A percentile compares a stretch with the other conserved stretches of the same genome.
Conservation (phyloP, 2,888 invertebrate species). For the Patella depressa region DNA sequence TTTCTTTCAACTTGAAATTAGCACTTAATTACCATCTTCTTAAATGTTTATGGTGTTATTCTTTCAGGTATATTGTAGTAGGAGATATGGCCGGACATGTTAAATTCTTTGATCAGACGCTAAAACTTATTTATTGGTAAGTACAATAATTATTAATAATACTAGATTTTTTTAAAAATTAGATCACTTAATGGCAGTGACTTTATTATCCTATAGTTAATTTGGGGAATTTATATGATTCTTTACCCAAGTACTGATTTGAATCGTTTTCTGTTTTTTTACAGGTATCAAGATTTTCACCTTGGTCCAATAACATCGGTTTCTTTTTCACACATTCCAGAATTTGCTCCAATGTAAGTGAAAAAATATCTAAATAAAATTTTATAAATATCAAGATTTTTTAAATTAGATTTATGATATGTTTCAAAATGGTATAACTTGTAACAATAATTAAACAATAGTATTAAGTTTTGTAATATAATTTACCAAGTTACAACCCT, state of each 20-base stretch:
- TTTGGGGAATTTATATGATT: neutral
- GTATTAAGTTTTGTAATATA: too few relatives aligned
- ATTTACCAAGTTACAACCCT: too few relatives aligned
- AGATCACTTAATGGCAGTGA: too few relatives aligned
- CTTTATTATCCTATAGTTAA: too few relatives aligned
- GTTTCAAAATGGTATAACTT: too few relatives aligned
- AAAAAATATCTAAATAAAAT: too few relatives aligned
- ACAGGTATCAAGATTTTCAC: slow-evolving; percentile 70
- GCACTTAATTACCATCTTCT: neutral
- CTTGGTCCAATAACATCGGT: slow-evolving; percentile 69
- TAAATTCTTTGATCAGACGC: slow-evolving; percentile 70
- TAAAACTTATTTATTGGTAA: slow-evolving; percentile 71
- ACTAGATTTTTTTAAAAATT: too few relatives aligned
- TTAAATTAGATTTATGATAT: too few relatives aligned
- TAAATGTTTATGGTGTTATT: neutral
- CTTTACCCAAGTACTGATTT: neutral
- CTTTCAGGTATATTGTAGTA: slow-evolving; percentile 67
- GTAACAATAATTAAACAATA: too few relatives aligned
- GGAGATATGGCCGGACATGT: slow-evolving; percentile 71
- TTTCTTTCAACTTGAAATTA: too few relatives aligned
- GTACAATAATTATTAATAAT: slow-evolving; percentile 8
- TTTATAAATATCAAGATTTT: too few relatives aligned
- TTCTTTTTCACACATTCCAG: slow-evolving; percentile 65
- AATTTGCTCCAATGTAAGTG: slow-evolving; percentile 61
- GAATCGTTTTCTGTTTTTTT: slow-evolving; percentile 19